These are phyloP conservation scores for Pangasius sanitwongsei DNA, from an alignment of 2,797 vertebrate species.

Conservation along the genomic window DNA sequence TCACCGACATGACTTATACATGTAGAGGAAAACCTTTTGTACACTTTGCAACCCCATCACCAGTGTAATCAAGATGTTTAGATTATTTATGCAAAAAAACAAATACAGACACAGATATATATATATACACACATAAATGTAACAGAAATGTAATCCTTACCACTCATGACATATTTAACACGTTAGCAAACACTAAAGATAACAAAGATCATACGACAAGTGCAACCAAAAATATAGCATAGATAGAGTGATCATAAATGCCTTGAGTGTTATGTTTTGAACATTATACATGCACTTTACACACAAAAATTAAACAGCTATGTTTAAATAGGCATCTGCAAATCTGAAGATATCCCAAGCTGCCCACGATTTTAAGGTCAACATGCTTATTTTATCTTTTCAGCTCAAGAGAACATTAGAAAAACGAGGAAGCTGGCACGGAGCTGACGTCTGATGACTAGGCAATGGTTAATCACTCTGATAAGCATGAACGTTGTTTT, in stretches of 20 bases:
- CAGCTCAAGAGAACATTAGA: not conserved
- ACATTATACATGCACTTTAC: not conserved
- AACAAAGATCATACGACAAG: not conserved
- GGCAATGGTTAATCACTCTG: not conserved
- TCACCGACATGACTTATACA: conserved; percentile 11
- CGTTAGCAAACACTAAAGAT: not conserved
- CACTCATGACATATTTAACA: not conserved
- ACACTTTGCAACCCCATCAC: conserved; percentile 18
- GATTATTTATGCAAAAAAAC: not conserved
- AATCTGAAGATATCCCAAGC: not conserved
- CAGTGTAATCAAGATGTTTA: not conserved
- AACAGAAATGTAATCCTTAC: not conserved
- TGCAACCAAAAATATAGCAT: not conserved
- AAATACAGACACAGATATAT: not conserved
- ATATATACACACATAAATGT: not conserved
- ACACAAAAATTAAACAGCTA: not conserved
- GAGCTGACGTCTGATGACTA: not conserved
- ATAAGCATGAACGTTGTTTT: not conserved
- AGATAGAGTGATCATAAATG: not conserved
- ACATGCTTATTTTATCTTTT: not conserved
- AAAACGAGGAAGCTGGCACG: conserved; percentile 3
- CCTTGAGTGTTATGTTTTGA: too few relatives aligned
- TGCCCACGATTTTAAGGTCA: too few relatives aligned
- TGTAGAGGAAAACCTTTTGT: not conserved
- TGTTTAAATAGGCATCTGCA: not conserved